Percentiles rank a stretch among this genome's conserved stretches.
phyloP scores from a whole-genome alignment of 1,140 invertebrate genomes.

The Drosophila sechellia region DNA sequence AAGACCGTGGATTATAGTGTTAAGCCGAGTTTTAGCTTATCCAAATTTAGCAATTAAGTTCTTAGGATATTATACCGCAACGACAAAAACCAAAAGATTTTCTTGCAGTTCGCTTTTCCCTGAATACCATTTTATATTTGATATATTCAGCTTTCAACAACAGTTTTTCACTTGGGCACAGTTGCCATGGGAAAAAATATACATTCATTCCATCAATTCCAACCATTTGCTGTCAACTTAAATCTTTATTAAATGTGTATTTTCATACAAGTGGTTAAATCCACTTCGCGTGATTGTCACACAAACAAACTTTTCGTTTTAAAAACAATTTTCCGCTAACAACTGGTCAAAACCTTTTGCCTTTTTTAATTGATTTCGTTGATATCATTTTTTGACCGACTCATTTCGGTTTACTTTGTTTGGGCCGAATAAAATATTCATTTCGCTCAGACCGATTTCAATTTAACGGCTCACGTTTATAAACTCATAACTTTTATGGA shows the following conservation, averaged over 20 bases:
- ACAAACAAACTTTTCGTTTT: conserved; percentile 18
- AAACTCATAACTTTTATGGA: conserved; percentile 60
- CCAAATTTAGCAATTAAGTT: neutral
- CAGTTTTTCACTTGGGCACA: conserved; percentile 15
- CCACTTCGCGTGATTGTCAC: conserved; percentile 27
- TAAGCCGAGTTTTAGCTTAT: neutral
- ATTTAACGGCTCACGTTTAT: conserved; percentile 55
- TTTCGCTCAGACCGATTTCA: conserved; percentile 46
- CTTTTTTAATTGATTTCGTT: conserved; percentile 51
- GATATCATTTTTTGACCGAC: conserved; percentile 26
- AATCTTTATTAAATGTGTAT: conserved; percentile 47
- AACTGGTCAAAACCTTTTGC: conserved; percentile 17
- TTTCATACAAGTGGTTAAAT: conserved; percentile 35
- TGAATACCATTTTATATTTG: neutral
- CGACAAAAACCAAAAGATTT: neutral
- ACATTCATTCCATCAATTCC: conserved; percentile 32
- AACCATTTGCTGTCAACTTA: conserved; percentile 31
- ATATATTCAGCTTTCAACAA: conserved; percentile 4
- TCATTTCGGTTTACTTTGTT: conserved; percentile 18
- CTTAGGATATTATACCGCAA: too few species aligned
- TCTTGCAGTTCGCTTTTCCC: neutral
- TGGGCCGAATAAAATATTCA: conserved; percentile 46
- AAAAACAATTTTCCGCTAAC: conserved; percentile 47
- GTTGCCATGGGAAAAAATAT: conserved; percentile 9
- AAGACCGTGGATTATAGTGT: conserved; percentile 14